Evolutionary conservation across 2,888 invertebrate species (phyloP), one percentile per base, ranked within the genome.

Genomic region (Lepidocyrtoides sp.): DNA sequence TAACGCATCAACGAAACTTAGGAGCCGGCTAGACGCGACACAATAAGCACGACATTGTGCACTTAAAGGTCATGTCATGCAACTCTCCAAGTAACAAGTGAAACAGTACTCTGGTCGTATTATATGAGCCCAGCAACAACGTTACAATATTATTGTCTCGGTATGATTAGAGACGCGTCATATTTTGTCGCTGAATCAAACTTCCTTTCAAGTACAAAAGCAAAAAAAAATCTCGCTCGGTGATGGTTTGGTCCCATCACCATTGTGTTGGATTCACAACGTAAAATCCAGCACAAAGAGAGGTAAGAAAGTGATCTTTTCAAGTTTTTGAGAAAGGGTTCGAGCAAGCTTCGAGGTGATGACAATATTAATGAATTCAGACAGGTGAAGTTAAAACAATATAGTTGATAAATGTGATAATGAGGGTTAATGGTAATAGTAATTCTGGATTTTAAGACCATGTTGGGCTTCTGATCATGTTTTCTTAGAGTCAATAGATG

Each of bases 371-470:
- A 90, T 84, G 84, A 48, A 75, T 77, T 84, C 54, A 69, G 90
- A 90, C 90, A 90, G 69, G 90, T 84, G 90, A 79, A 60, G 66
- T 79, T 90, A 90, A 90, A 90, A 90, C 90, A 90, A 90, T 90
- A 63, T 51, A 8, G 32, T 20, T 48, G 90, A 84, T 84, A 90
- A 84, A 90, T 44, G 90, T 75, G 66, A 84, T 90, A 90, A 90
- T 90, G 90, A 90, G 77, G 90, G 90, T 63, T 83, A 89, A 89
- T 89, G 72, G 88, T 32, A 88, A 88, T 88, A 10, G 41, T 88
- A 88, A 88, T 87, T 81, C 17, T 69, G 66, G 23, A 82, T 72
- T 66, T 29, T 32, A 54, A 57, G 20, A 79, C 29, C 82, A 82
- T 54, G 48, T 26, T 81, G 51, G 75, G 81, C 83, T 89, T 89